A percentile compares a stretch with the other conserved stretches of the same genome.
These are phyloP conservation scores for Thomomys bottae DNA, from an alignment of 2,113 vertebrate genomes.

Conservation along the genomic window DNA sequence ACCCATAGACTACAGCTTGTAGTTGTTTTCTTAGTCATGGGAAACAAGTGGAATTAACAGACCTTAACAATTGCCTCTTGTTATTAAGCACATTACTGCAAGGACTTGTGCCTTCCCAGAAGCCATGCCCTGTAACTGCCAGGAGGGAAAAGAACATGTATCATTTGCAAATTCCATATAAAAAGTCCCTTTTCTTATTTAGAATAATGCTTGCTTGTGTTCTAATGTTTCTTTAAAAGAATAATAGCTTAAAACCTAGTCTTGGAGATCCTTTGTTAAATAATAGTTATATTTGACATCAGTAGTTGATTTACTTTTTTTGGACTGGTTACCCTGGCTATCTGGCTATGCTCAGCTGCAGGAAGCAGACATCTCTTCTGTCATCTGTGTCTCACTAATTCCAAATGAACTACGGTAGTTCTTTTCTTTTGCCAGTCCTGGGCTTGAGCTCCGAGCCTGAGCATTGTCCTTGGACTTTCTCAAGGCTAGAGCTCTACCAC, in stretches of 20 bases:
- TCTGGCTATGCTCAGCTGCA: slow-evolving; percentile 4
- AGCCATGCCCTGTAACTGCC: slow-evolving; percentile 17
- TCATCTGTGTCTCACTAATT: background rate
- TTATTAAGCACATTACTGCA: slow-evolving; percentile 36
- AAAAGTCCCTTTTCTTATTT: slow-evolving; percentile 47
- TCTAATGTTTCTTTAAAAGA: slow-evolving; percentile 38
- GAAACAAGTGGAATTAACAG: slow-evolving; percentile 39
- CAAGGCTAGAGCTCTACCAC: too few species aligned
- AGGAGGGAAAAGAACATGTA: slow-evolving; percentile 28
- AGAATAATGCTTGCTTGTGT: slow-evolving; percentile 52
- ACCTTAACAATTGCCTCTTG: slow-evolving; percentile 1
- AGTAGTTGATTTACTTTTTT: background rate
- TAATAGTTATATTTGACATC: slow-evolving; percentile 15
- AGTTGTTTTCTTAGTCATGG: slow-evolving; percentile 27
- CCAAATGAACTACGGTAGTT: background rate
- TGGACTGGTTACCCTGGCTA: background rate
- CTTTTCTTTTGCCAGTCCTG: too few species aligned
- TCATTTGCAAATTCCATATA: slow-evolving; percentile 21
- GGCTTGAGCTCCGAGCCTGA: too few species aligned
- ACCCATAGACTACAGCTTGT: background rate
- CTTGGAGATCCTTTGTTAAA: slow-evolving; percentile 16
- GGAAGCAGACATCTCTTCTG: background rate
- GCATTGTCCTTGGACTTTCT: too few species aligned
- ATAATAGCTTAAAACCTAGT: slow-evolving; percentile 32
- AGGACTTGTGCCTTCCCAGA: slow-evolving; percentile 38